These are phyloP conservation scores for Yasuhikotakia modesta DNA, from an alignment of 2,797 vertebrate genomes.

Conservation along the genomic window DNA sequence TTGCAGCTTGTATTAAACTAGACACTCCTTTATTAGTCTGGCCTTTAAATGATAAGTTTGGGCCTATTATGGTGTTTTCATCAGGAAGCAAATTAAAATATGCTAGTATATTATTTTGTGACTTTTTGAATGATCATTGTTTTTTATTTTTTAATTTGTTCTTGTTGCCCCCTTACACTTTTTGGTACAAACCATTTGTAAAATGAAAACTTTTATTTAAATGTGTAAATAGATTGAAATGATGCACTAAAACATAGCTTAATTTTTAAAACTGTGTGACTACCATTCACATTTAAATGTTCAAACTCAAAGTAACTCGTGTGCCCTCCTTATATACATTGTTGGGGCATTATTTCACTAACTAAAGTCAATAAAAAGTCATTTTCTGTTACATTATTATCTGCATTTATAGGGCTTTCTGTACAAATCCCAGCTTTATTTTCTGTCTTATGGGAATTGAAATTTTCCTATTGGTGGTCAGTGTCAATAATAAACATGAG, in stretches of 20 bases:
- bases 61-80: no score
- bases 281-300: not conserved
- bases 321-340: not conserved
- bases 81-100: no score
- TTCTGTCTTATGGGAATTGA: not conserved
- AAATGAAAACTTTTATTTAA: not conserved
- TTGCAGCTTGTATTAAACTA: slow-evolving; percentile 34
- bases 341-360: not conserved
- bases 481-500: not conserved
- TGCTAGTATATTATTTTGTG: no score
- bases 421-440: not conserved
- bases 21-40: slow-evolving; percentile 8
- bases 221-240: slow-evolving; percentile 12
- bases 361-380: slow-evolving; percentile 4
- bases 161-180: no score
- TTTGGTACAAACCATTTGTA: slow-evolving; percentile 17
- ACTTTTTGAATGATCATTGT: no score
- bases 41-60: no score
- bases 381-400: slow-evolving; percentile 2
- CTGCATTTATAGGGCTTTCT: not conserved
- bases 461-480: not conserved
- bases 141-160: no score
- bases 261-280: not conserved
- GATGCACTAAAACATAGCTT: not conserved
- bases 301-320: not conserved